A percentile compares a stretch with the other conserved stretches of the same genome.
These are phyloP conservation scores for Miltochrista miniata DNA, from an alignment of 2,888 invertebrate species.

Conservation along the genomic window DNA sequence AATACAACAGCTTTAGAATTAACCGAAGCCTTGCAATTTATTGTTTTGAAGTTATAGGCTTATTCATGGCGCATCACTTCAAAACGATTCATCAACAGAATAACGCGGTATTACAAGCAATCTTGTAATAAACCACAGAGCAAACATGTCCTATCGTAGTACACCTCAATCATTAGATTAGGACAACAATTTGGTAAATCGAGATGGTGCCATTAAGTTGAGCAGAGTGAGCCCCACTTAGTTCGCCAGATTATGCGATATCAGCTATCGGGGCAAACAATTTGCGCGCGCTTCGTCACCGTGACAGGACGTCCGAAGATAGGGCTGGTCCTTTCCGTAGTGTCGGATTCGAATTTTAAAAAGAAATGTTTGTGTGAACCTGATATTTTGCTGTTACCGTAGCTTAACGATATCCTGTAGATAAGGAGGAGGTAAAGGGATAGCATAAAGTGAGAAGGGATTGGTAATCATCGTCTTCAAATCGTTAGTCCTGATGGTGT, in stretches of 20 bases:
- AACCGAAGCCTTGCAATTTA: too few relatives aligned
- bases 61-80: too few relatives aligned
- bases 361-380: neutral
- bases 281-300: conserved; percentile 35
- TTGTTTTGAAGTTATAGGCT: too few relatives aligned
- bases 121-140: too few relatives aligned
- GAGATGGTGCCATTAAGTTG: conserved; percentile 30
- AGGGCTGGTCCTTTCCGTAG: conserved; percentile 10
- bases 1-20: too few relatives aligned
- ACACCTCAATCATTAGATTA: neutral
- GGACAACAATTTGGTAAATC: conserved; percentile 17
- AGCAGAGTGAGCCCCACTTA: conserved; percentile 40
- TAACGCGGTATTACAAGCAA: too few relatives aligned
- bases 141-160: neutral
- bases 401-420: too few relatives aligned
- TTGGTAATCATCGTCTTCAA: too few relatives aligned
- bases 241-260: conserved; percentile 44
- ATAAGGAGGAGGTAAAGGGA: neutral
- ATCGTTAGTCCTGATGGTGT: too few relatives aligned
- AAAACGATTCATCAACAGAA: too few relatives aligned
- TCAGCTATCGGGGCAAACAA: conserved; percentile 39
- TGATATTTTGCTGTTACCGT: too few relatives aligned
- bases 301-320: conserved; percentile 24
- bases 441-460: neutral
- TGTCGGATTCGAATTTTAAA: neutral